Percentiles rank a stretch among this genome's conserved stretches.
These are phyloP conservation scores for Apodemus agrarius DNA, from an alignment of 2,797 vertebrate species.

Conservation along the genomic window DNA sequence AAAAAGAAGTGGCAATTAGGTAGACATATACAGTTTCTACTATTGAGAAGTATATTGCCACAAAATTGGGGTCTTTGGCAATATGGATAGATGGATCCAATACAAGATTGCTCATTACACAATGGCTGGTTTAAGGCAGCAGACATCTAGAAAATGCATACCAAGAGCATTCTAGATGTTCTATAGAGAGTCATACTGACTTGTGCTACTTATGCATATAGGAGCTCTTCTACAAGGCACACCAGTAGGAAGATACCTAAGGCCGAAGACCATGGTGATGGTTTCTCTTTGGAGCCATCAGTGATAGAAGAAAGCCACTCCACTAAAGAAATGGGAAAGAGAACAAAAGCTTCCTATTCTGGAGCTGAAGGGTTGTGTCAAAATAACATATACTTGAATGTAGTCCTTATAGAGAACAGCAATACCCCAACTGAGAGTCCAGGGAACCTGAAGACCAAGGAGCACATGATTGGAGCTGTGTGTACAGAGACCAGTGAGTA, in stretches of 20 bases:
- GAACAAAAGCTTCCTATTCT: not conserved
- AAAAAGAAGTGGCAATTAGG: not conserved
- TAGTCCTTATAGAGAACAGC: not conserved
- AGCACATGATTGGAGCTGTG: not conserved
- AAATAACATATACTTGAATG: not conserved
- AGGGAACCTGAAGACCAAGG: not conserved
- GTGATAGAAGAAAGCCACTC: not conserved
- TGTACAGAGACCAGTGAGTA: not conserved
- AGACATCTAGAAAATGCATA: not conserved
- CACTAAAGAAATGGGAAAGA: not conserved
- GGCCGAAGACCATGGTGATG: not conserved
- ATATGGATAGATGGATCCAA: not conserved
- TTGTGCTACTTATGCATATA: not conserved
- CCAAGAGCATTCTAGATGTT: not conserved
- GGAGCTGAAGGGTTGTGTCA: not conserved
- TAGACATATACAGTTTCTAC: not conserved
- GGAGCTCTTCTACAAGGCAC: not conserved
- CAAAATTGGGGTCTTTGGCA: slow-evolving; percentile 7
- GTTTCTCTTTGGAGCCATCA: not conserved
- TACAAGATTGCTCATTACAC: not conserved
- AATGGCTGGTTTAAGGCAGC: not conserved
- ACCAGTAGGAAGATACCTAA: not conserved
- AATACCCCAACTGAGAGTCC: not conserved
- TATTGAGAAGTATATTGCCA: not conserved
- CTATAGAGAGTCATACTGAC: not conserved